Evolutionary conservation across 2,888 invertebrate genomes (phyloP).

Genomic region (Liposcelis brunnea): DNA sequence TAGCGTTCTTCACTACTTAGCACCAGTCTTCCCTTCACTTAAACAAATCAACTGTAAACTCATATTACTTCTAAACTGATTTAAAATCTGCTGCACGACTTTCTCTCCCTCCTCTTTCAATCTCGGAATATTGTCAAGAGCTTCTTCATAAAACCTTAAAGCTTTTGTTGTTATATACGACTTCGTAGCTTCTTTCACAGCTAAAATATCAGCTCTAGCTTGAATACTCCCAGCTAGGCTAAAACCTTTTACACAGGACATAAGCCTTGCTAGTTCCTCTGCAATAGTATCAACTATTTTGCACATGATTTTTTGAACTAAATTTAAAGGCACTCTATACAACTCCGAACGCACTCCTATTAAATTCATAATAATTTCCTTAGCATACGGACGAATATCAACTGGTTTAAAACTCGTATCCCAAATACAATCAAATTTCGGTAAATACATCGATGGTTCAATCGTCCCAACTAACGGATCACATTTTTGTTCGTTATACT

Average conservation of each 20-base stretch:
- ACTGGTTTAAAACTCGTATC: conserved; percentile 55
- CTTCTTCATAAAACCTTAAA: conserved; percentile 52
- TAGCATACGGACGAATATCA: conserved; percentile 74
- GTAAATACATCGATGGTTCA: conserved; percentile 90
- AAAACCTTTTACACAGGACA: conserved; percentile 54
- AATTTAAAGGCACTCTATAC: conserved; percentile 57
- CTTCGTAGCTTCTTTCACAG: conserved; percentile 45
- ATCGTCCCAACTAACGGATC: conserved; percentile 92
- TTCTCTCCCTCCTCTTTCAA: conserved; percentile 40
- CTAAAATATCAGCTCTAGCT: conserved; percentile 58
- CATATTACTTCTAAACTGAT: conserved; percentile 45
- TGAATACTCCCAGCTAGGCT: conserved; percentile 54
- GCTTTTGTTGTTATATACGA: conserved; percentile 47
- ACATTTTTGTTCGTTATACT: conserved; percentile 75
- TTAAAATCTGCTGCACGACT: conserved; percentile 42
- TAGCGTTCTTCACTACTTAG: too few relatives aligned
- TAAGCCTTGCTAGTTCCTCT: conserved; percentile 77
- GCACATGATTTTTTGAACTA: conserved; percentile 52
- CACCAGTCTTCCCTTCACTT: conserved; percentile 11
- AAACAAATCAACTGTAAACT: conserved; percentile 50
- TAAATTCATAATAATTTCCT: conserved; percentile 68
- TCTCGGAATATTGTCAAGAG: conserved; percentile 56
- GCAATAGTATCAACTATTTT: conserved; percentile 81
- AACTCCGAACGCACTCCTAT: conserved; percentile 65
- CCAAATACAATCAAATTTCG: conserved; percentile 56